Evolutionary conservation across 2,888 invertebrate species (phyloP), one percentile per base, ranked within the genome.

Genomic region (Yponomeuta sedellus): DNA sequence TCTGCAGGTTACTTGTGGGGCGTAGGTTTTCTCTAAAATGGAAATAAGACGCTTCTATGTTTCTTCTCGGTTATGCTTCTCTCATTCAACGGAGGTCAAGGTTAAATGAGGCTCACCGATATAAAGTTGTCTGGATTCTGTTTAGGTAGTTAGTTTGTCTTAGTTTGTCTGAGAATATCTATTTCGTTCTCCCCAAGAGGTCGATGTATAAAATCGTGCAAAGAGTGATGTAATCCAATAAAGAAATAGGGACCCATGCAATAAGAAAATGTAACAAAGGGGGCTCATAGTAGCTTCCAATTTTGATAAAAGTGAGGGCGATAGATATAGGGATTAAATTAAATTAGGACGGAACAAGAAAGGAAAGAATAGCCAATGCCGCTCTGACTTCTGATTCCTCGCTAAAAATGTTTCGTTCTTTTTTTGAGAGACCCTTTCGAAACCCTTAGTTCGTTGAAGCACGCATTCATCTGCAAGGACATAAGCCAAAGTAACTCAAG

Each of bases 261-360:
- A 52, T 52, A 16, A 16, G 44, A 52, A 34, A 52, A 12, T 52
- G 16, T 52, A 3, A 52, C 44, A 5, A 52, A 52, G 16, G 44
- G 12, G 44, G 44, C 44, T 52, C 16, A 16, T 52, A 52, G 44
- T 52, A 52, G 34, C 62, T 10, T 58, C 58, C 58, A 58, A 58
- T 58, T 19, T 22, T 11, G 58, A 19, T 56, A n/a, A 58, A 58
- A 58, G 62, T 19, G 19, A 28, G 58, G 58, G 59, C 11, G 59
- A 20, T 2, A 16, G 1, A 8, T 6, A 16, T 52, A 16, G 44
- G 16, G 44, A 52, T 52, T 3, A 52, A 12, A 16, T 52, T 12
- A 16, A 52, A 16, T 52, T 16, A 52, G 5, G 16, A 52, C 44
- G 44, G 44, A 16, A 20, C 12, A 11, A 58, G 19, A 58, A 20